A percentile compares a stretch with the other conserved stretches of the same genome.
Evolutionary conservation across 2,797 vertebrate genomes (phyloP).

Genomic region (Chaenodraco wilsoni): DNA sequence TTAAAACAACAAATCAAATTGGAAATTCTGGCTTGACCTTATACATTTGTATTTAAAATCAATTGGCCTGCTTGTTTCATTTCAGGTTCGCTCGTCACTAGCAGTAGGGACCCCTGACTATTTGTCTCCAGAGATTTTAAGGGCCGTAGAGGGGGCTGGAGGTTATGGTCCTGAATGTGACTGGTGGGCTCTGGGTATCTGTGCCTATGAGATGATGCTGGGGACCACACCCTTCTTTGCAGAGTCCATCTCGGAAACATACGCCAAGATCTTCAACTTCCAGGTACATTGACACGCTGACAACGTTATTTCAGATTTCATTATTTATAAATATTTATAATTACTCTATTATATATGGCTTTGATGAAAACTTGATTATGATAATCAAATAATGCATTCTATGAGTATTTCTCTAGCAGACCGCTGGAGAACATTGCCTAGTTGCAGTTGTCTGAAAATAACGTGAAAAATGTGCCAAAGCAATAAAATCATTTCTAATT

Average conservation of each 20-base stretch:
- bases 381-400: no score
- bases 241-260: constrained; percentile 87
- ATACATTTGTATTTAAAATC: neutral
- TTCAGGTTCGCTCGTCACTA: constrained; percentile 85
- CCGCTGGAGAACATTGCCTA: no score
- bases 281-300: constrained; percentile 75
- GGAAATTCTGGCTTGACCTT: neutral
- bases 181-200: constrained; percentile 92
- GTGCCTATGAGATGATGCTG: constrained; percentile 90
- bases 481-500: no score
- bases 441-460: no score
- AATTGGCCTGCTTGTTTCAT: neutral
- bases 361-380: no score
- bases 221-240: constrained; percentile 90
- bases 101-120: constrained; percentile 92
- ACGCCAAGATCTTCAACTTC: constrained; percentile 89
- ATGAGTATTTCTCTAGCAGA: no score
- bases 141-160: constrained; percentile 84
- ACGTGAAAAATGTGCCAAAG: no score
- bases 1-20: neutral
- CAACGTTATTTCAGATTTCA: neutral
- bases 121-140: constrained; percentile 90
- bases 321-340: no score
- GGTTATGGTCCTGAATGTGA: constrained; percentile 89
- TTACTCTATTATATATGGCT: no score